Conservation (phyloP, 2,113 vertebrate species). For the Gracilinanus agilis region DNA sequence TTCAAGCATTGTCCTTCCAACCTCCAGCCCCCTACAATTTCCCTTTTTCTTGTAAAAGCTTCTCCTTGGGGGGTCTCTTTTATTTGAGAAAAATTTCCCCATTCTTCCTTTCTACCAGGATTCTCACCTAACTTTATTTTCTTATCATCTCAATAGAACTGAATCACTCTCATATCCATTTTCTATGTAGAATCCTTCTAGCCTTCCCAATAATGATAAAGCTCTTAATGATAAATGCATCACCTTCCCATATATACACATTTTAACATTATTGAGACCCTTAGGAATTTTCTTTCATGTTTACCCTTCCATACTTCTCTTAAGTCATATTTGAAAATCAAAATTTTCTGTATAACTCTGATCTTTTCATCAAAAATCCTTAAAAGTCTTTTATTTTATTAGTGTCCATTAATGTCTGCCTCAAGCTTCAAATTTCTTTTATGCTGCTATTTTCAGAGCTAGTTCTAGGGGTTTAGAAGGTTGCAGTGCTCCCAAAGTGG, state of each 20-base stretch:
- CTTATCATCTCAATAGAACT: neutral
- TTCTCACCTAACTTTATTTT: neutral
- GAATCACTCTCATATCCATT: neutral
- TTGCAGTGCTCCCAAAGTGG: neutral
- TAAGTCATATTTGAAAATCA: neutral
- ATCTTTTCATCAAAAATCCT: neutral
- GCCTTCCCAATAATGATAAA: neutral
- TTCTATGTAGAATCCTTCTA: neutral
- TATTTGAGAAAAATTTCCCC: neutral
- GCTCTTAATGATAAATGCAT: neutral
- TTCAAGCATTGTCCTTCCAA: neutral
- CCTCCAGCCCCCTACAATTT: neutral
- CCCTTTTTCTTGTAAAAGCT: neutral
- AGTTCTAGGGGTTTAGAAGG: neutral
- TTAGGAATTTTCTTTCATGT: neutral
- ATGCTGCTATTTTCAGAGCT: neutral
- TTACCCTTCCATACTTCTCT: neutral
- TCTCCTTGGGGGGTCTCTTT: too few relatives aligned
- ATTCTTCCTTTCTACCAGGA: neutral
- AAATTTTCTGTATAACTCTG: neutral
- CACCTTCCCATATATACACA: neutral
- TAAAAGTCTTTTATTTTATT: too few relatives aligned
- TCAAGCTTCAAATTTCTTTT: neutral
- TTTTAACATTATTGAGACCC: neutral
- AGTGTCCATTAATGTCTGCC: neutral